Percentiles rank a stretch among this genome's conserved stretches.
Conservation (phyloP, 2,113 vertebrate species). For the Laterallus jamaicensis region DNA sequence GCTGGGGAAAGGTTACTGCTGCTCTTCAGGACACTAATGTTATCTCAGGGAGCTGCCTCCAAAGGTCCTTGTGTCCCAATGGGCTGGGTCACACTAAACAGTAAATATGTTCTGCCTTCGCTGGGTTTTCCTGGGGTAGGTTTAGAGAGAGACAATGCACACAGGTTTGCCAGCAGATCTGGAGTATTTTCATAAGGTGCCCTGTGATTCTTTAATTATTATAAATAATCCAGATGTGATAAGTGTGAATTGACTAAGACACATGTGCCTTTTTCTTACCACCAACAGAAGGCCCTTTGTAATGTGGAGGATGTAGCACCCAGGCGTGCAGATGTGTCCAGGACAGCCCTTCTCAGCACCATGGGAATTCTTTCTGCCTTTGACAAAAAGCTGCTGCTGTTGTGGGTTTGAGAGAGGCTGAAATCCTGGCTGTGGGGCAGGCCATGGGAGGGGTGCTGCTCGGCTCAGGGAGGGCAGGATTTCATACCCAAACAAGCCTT, state of each 20-base stretch:
- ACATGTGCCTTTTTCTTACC: not conserved
- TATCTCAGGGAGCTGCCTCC: not conserved
- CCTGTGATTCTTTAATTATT: not conserved
- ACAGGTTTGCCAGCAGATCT: not conserved
- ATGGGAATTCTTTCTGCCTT: not conserved
- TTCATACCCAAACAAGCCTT: not conserved
- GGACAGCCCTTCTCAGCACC: not conserved
- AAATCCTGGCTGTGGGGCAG: not conserved
- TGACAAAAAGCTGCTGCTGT: not conserved
- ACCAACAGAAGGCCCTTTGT: not conserved
- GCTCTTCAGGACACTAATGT: not conserved
- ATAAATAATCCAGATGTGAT: not conserved
- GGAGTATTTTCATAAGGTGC: not conserved
- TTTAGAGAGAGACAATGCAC: not conserved
- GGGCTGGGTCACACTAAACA: not conserved
- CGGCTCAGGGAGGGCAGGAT: not conserved
- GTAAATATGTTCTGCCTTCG: fast-evolving
- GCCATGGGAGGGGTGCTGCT: not conserved
- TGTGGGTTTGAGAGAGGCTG: not conserved
- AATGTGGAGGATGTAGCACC: not conserved
- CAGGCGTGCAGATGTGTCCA: fast-evolving
- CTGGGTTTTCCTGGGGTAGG: not conserved
- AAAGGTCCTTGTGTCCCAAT: not conserved
- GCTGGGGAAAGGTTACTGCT: not conserved
- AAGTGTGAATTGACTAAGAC: not conserved